Conservation (phyloP, 2,888 invertebrate species). For the Papilio protenor region DNA sequence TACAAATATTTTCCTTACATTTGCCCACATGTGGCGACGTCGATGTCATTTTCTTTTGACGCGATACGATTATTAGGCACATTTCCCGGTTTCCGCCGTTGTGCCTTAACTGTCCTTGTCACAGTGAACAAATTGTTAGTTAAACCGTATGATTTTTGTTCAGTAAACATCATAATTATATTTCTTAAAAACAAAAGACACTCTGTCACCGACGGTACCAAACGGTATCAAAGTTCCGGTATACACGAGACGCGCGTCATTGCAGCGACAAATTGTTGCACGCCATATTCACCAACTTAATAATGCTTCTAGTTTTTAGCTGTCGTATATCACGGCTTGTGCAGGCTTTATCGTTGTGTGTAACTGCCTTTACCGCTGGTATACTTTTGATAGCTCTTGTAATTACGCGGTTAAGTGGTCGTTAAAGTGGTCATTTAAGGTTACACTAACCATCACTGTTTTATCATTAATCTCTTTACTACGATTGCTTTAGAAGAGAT, state of each 20-base stretch:
- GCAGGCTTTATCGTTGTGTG: conserved; percentile 41
- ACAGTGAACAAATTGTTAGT: not conserved
- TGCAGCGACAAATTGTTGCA: conserved; percentile 46
- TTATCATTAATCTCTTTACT: not conserved
- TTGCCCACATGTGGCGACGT: too few species aligned
- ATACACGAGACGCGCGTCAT: conserved; percentile 27
- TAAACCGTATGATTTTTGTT: not conserved
- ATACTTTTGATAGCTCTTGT: conserved; percentile 38
- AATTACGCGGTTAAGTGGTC: conserved; percentile 37
- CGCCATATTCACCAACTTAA: conserved; percentile 50
- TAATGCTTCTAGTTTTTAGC: conserved; percentile 53
- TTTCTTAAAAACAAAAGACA: not conserved
- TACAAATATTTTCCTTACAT: too few species aligned
- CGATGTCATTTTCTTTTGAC: too few species aligned
- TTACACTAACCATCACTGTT: conserved; percentile 2
- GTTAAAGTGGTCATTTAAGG: conserved; percentile 37
- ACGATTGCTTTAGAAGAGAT: not conserved
- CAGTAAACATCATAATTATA: not conserved
- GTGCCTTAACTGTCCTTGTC: not conserved
- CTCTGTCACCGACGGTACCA: conserved; percentile 29
- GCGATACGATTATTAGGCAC: too few species aligned
- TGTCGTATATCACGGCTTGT: conserved; percentile 49
- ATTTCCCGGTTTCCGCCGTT: too few species aligned
- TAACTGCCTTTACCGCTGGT: conserved; percentile 23
- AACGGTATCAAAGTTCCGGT: conserved; percentile 21